Evolutionary conservation across 2,113 vertebrate species (phyloP).

Genomic region (Lepisosteus osseus): DNA sequence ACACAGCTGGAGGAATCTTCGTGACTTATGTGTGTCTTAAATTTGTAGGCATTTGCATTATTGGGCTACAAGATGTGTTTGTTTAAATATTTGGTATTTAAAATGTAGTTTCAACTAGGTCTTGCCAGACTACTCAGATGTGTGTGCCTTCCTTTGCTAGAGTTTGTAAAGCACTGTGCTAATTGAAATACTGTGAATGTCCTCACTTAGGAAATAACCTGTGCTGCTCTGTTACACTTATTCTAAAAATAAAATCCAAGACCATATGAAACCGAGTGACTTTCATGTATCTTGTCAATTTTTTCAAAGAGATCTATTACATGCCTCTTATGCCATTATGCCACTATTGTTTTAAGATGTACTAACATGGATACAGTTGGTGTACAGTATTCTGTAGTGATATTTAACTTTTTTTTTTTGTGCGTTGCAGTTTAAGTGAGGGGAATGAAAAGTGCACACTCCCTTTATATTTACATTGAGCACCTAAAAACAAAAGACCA

Average conservation of each 20-base stretch:
- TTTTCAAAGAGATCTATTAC: too few species aligned
- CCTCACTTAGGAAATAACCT: not conserved
- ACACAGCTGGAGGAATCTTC: constrained; percentile 2
- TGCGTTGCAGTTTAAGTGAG: too few species aligned
- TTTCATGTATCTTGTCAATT: too few species aligned
- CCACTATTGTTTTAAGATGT: too few species aligned
- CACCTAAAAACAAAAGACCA: too few species aligned
- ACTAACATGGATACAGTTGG: too few species aligned
- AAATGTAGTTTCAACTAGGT: not conserved
- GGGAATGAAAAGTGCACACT: too few species aligned
- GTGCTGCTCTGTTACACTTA: not conserved
- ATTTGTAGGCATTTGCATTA: not conserved
- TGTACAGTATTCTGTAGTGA: too few species aligned
- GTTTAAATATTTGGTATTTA: constrained; percentile 13
- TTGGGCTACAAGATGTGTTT: constrained; percentile 5
- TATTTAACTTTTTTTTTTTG: too few species aligned
- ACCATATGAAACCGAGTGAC: too few species aligned
- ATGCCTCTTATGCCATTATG: too few species aligned
- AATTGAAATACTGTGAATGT: constrained; percentile 51
- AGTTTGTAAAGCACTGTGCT: constrained; percentile 49
- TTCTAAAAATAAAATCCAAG: not conserved
- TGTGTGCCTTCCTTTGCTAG: constrained; percentile 51
- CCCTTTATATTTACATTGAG: too few species aligned
- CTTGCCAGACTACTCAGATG: constrained; percentile 38
- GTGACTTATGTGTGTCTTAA: constrained; percentile 1